These are phyloP conservation scores for Heliconius aoede DNA, from an alignment of 2,888 invertebrate genomes.

Conservation along the genomic window DNA sequence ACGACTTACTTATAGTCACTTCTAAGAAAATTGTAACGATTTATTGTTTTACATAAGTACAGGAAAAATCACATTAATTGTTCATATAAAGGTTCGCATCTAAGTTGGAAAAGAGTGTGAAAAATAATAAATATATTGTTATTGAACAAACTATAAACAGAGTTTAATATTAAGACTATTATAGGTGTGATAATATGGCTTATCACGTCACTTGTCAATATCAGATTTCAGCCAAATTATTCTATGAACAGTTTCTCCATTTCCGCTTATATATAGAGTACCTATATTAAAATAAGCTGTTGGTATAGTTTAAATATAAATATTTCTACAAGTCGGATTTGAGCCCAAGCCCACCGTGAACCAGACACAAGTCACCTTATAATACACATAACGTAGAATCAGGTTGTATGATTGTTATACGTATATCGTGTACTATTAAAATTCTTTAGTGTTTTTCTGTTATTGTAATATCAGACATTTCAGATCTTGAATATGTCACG, in stretches of 20 bases:
- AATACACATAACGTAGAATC: too few relatives aligned
- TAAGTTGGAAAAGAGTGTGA: neutral
- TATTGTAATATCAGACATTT: neutral
- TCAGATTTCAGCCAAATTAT: neutral
- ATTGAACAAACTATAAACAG: too few relatives aligned
- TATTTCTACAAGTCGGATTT: too few relatives aligned
- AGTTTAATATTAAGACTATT: neutral
- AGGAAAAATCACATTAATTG: conserved; percentile 25
- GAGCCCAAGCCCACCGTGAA: too few relatives aligned
- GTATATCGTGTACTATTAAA: too few relatives aligned
- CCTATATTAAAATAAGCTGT: too few relatives aligned
- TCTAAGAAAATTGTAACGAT: conserved; percentile 8
- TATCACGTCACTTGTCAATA: neutral
- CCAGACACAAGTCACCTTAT: too few relatives aligned
- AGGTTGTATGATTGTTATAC: too few relatives aligned
- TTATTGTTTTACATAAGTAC: conserved; percentile 25
- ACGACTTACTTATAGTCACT: conserved; percentile 11
- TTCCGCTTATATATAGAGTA: too few relatives aligned
- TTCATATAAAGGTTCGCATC: neutral
- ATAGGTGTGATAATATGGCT: neutral
- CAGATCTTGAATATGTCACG: conserved; percentile 15
- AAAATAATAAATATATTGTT: too few relatives aligned
- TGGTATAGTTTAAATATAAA: too few relatives aligned
- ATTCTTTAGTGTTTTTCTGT: neutral
- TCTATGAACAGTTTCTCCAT: too few relatives aligned